Evolutionary conservation across 2,888 invertebrate species (phyloP).

Genomic region (Cinara cedri): DNA sequence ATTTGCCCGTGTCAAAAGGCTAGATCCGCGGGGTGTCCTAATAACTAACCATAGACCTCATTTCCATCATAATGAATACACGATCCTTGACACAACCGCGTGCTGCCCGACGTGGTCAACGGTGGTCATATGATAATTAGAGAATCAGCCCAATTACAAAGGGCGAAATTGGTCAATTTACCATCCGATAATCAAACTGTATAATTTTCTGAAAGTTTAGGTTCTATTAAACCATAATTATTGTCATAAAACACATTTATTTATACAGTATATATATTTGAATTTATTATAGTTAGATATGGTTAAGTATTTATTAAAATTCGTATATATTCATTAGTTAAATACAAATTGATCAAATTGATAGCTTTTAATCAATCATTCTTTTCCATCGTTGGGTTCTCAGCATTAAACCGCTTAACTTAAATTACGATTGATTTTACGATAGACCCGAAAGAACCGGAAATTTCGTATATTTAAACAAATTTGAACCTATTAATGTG

Average conservation of each 20-base stretch:
- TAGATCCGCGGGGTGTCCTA: slow-evolving; percentile 16
- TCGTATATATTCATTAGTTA: no score
- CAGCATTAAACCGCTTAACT: no score
- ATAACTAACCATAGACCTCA: slow-evolving; percentile 48
- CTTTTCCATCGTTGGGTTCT: no score
- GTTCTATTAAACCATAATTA: background rate
- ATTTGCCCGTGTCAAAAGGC: slow-evolving; percentile 51
- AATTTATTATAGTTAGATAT: no score
- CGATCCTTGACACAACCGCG: slow-evolving; percentile 21
- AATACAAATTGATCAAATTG: no score
- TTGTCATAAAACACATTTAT: no score
- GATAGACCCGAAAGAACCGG: no score
- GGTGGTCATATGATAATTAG: slow-evolving; percentile 25
- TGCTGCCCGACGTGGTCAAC: slow-evolving; percentile 24
- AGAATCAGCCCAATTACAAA: slow-evolving; percentile 43
- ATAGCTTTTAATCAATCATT: no score
- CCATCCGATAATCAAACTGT: background rate
- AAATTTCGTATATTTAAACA: no score
- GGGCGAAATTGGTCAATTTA: slow-evolving; percentile 21
- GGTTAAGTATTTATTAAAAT: no score
- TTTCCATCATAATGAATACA: slow-evolving; percentile 52
- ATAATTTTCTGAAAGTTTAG: slow-evolving; percentile 6
- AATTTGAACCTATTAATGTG: background rate
- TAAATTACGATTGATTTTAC: no score
- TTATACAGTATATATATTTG: no score